Conservation (phyloP, 2,888 invertebrate species). For the Philereme transversata region DNA sequence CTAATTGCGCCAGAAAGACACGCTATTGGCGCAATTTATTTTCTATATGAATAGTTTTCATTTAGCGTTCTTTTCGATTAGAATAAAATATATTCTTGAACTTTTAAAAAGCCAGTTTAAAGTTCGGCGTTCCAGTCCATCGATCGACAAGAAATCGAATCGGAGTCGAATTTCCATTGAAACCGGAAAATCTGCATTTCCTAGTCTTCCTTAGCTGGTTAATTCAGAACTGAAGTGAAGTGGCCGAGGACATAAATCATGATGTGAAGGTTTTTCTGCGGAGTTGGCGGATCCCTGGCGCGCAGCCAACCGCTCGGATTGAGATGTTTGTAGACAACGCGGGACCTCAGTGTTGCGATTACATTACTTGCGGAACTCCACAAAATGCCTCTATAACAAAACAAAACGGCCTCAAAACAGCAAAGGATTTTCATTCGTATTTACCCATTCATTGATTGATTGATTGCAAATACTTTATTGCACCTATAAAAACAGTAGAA, state of each 20-base stretch:
- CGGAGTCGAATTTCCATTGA: constrained; percentile 21
- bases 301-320: constrained; percentile 15
- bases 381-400: constrained; percentile 9
- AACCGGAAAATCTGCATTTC: constrained; percentile 33
- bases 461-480: too few species aligned
- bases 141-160: constrained; percentile 19
- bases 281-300: constrained; percentile 23
- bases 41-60: too few species aligned
- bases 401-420: neutral
- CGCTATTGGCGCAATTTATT: too few species aligned
- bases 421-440: neutral
- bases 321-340: constrained; percentile 17
- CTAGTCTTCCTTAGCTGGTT: constrained; percentile 23
- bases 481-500: too few species aligned
- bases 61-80: too few species aligned
- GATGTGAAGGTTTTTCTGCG: constrained; percentile 19
- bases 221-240: constrained; percentile 21
- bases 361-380: constrained; percentile 11
- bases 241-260: constrained; percentile 27
- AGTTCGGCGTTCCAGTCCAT: constrained; percentile 6
- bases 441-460: too few species aligned
- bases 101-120: constrained; percentile 7
- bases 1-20: too few species aligned
- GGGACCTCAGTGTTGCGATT: constrained; percentile 18
- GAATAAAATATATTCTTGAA: neutral